These are phyloP conservation scores for Agriopis leucophaearia DNA, from an alignment of 2,888 invertebrate genomes.

Conservation along the genomic window DNA sequence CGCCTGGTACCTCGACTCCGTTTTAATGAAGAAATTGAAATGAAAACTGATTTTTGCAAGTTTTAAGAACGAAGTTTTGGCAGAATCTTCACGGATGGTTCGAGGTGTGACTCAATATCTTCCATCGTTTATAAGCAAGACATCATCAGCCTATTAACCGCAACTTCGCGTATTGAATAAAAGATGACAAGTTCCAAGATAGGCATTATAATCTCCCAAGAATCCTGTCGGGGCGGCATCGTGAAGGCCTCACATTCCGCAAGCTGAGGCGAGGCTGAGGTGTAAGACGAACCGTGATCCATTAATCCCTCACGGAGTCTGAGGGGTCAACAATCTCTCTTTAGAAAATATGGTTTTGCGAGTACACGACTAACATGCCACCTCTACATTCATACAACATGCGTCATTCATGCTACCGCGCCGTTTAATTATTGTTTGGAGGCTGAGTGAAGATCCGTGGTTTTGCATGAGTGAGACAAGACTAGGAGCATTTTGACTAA, in stretches of 20 bases:
- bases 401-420: slow-evolving; percentile 42
- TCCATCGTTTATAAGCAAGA: slow-evolving; percentile 7
- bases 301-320: slow-evolving; percentile 46
- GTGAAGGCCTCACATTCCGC: slow-evolving; percentile 38
- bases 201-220: slow-evolving; percentile 32
- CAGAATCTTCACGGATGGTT: background rate
- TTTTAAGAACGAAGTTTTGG: background rate
- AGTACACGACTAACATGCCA: slow-evolving; percentile 31
- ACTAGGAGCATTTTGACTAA: background rate
- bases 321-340: slow-evolving; percentile 50
- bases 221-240: slow-evolving; percentile 33
- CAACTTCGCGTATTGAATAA: slow-evolving; percentile 31
- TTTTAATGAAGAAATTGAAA: slow-evolving; percentile 59
- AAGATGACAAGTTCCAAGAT: slow-evolving; percentile 30
- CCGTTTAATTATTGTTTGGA: slow-evolving; percentile 37
- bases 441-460: slow-evolving; percentile 11
- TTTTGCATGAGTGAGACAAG: slow-evolving; percentile 4
- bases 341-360: slow-evolving; percentile 44
- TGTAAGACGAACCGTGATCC: slow-evolving; percentile 44
- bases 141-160: slow-evolving; percentile 14
- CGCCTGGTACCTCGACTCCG: slow-evolving; percentile 55
- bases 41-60: slow-evolving; percentile 44
- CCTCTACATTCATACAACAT: slow-evolving; percentile 37
- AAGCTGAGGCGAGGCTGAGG: slow-evolving; percentile 17
- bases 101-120: slow-evolving; percentile 15